A percentile compares a stretch with the other conserved stretches of the same genome.
These are phyloP conservation scores for Cochlearius cochlearius DNA, from an alignment of 2,113 vertebrate genomes.

Conservation along the genomic window DNA sequence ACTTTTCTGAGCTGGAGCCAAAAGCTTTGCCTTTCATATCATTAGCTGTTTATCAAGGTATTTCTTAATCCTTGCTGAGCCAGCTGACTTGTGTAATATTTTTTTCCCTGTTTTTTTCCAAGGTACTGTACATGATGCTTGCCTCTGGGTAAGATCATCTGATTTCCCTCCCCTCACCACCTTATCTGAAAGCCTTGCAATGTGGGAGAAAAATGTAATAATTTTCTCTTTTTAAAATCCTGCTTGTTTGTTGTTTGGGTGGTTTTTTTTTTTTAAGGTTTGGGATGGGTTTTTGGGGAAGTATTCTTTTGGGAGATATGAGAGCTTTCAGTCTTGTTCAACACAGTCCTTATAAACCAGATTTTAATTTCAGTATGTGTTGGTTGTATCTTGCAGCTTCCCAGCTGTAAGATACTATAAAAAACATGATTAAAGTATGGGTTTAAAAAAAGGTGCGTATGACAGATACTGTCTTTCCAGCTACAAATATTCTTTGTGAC, in stretches of 20 bases:
- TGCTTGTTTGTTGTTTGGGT: not conserved
- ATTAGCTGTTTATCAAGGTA: conserved; percentile 67
- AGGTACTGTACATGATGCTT: not conserved
- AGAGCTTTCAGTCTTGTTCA: not conserved
- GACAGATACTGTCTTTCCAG: not conserved
- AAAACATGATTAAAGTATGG: not conserved
- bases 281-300: not conserved
- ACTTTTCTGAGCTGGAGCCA: conserved; percentile 50
- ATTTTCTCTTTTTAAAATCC: not conserved
- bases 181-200: conserved; percentile 9
- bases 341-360: not conserved
- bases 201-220: not conserved
- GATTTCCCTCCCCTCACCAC: not conserved
- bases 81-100: conserved; percentile 54
- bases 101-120: not conserved
- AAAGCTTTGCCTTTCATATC: conserved; percentile 56
- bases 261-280: not conserved
- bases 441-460: not conserved
- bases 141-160: conserved; percentile 33
- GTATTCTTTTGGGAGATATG: not conserved
- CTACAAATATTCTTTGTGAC: not conserved
- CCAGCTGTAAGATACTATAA: not conserved
- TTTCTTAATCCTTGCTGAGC: conserved; percentile 65
- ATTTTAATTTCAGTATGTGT: not conserved
- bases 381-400: not conserved